Base-by-base conservation (phyloP, 2,797 vertebrate genomes). In the Cyclopterus lumpus region DNA sequence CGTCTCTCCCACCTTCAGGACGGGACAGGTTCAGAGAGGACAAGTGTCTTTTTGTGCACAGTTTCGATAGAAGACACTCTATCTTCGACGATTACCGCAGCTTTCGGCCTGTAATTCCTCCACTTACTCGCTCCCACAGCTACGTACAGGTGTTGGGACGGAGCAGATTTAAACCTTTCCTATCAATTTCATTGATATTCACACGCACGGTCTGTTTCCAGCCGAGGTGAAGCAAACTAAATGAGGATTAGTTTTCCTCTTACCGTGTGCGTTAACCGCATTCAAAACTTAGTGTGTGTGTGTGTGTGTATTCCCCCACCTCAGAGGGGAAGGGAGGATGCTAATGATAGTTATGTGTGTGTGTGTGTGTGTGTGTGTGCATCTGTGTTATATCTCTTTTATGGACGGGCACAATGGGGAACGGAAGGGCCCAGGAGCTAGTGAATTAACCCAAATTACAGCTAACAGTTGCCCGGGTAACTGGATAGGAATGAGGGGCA, bases 401-500 rank as follows among this genome's bases (percentile, higher is more conserved):
- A 91, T 92, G 84, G 88, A 55, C 69, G 68, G 67, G 78, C 87
- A 89, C 90, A 92, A 90, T 89, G 70, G 85, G 85, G 86, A 92
- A 80, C 81, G 84, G 90, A 93, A 92, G 89, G 66, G 71, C 79
- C 80, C 79, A 79, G 89, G 84, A 92, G 87, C 88, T 79, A 80
- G 77, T 81, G 87, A 91, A 92, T 90, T 90, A 88, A 90, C 82
- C 80, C 85, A 91, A 91, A 91, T 91, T 90, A 91, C 81, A 83
- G 89, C 86, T 77, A 90, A 80, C 83, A 61, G 83, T 90, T 89
- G 64, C 86, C 88, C 58, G 77, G 86, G 90, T 83, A 92, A 93
- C 84, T 82, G 81, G 77, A 81, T 79, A 81, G 84, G 86, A 92
- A 92, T 89, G 91, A 90, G 79, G 65, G 65, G 74, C 71, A 86